phyloP scores from a whole-genome alignment of 2,888 invertebrate species.

The Sphinx pinastri region DNA sequence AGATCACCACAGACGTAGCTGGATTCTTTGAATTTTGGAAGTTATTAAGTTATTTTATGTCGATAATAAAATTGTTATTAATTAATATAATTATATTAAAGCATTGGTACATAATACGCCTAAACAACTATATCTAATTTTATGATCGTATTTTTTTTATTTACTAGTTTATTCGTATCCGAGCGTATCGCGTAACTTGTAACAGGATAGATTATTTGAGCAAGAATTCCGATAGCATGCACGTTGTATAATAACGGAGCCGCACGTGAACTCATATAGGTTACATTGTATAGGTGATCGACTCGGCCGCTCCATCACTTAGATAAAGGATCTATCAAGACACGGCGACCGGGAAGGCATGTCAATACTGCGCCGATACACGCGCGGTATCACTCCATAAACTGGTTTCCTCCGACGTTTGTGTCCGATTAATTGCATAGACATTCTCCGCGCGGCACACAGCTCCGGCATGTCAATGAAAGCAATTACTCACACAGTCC shows the following conservation, averaged over 20 bases:
- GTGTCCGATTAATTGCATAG: constrained; percentile 74
- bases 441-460: constrained; percentile 66
- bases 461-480: constrained; percentile 74
- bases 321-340: constrained; percentile 38
- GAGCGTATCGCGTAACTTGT: neutral
- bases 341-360: constrained; percentile 41
- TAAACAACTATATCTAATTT: no score
- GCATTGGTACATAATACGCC: no score
- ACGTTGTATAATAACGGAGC: constrained; percentile 8
- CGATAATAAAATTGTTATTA: neutral
- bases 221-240: constrained; percentile 2
- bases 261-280: constrained; percentile 1
- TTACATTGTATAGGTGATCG: constrained; percentile 23
- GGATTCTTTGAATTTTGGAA: neutral
- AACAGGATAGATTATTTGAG: neutral
- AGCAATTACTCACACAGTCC: constrained; percentile 71
- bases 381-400: constrained; percentile 49
- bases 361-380: constrained; percentile 39
- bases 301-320: constrained; percentile 25
- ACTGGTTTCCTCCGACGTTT: constrained; percentile 62
- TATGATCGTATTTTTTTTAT: neutral
- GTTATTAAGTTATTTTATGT: neutral
- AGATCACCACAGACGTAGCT: neutral
- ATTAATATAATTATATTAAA: no score
- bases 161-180: neutral